Evolutionary conservation across 2,113 vertebrate species (phyloP).

Genomic region (Passer domesticus): DNA sequence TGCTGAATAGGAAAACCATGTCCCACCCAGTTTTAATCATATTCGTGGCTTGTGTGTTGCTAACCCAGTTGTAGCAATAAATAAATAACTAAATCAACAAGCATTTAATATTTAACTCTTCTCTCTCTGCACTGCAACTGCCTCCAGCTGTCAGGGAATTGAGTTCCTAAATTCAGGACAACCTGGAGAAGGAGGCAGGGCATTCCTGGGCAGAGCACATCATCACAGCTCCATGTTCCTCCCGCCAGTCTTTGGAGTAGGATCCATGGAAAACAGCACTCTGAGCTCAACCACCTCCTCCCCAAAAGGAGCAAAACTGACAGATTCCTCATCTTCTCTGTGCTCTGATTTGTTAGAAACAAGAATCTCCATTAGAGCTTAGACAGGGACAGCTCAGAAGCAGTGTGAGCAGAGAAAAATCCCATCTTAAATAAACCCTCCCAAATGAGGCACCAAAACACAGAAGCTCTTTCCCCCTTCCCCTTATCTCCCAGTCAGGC

Average conservation of each 20-base stretch:
- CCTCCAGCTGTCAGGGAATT: not conserved
- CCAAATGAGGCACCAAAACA: not conserved
- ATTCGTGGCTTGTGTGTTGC: not conserved
- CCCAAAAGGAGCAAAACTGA: not conserved
- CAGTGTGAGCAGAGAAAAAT: not conserved
- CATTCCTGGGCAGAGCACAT: not conserved
- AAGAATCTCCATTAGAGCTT: not conserved
- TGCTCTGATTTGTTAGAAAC: not conserved
- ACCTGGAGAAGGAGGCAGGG: not conserved
- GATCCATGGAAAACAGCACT: rapidly evolving
- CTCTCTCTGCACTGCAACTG: not conserved
- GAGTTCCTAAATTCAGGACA: not conserved
- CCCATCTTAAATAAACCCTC: not conserved
- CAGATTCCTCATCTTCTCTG: not conserved
- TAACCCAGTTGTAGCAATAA: not conserved
- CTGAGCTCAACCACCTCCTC: not conserved
- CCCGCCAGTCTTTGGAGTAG: not conserved
- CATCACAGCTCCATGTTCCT: not conserved
- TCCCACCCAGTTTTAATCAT: not conserved
- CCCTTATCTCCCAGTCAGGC: not conserved
- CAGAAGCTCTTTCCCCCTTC: not conserved
- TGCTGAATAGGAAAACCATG: not conserved
- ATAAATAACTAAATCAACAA: not conserved
- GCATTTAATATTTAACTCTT: not conserved
- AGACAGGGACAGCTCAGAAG: not conserved